Evolutionary conservation across 2,888 invertebrate genomes (phyloP), one percentile per base, ranked within the genome.

Genomic region (Dorcus hopei): DNA sequence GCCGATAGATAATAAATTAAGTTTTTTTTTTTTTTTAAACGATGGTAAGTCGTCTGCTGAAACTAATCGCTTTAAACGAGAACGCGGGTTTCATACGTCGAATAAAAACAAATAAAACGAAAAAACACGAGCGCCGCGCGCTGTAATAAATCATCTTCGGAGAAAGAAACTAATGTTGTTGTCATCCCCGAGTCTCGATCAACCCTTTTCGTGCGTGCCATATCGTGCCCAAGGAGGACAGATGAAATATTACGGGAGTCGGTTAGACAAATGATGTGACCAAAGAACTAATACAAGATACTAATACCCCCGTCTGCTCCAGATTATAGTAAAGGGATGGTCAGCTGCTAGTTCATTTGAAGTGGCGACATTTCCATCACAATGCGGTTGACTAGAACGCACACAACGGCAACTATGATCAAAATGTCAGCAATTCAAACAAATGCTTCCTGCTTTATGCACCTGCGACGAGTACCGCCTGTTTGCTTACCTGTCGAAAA

Each of bases 361-460:
- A 76, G 72, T 72, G 77, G 70, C 73, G 75, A 78, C 78, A 79
- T 77, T 79, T 78, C 74, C 74, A 77, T 74, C 78, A 77, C 71
- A 77, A 76, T 77, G 79, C 77, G 75, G 75, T 75, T 76, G 75
- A 73, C 68, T 71, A 69, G 61, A 73, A 70, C 65, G 66, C 67
- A 72, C 74, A 48, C 77, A 77, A 78, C 77, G 77, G 77, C 78
- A 78, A 77, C 79, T 78, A 79, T 79, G 78, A 73, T 78, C 76
- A 78, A 79, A 79, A 79, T 79, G 79, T 78, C 78, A 79, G 70
- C 79, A 74, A 74, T 78, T 77, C 77, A 69, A 73, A 77, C 77
- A 78, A 51, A 67, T 59, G 26, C 45, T 19, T 59, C 45, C 5
- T 54, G 19, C 19, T 19, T 19, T 19, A 19, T 19, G 19, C 26